phyloP scores from a whole-genome alignment of 2,797 vertebrate genomes.

The Synaphobranchus kaupii region DNA sequence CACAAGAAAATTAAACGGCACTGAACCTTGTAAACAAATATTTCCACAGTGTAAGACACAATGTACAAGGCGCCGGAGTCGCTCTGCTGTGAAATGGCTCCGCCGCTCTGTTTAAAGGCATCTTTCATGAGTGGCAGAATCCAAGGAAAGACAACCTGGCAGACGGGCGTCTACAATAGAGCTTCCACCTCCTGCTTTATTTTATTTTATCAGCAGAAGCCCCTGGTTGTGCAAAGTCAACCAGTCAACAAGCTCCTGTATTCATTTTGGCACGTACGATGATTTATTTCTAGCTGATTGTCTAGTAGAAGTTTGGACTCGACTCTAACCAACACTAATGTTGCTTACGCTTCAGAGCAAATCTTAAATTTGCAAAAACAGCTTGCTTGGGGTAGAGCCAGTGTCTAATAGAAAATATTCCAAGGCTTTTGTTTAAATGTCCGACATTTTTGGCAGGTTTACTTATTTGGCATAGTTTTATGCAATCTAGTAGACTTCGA shows the following conservation, averaged over 20 bases:
- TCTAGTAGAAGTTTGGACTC: neutral
- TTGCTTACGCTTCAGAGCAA: neutral
- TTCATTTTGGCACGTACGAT: neutral
- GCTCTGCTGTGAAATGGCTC: constrained; percentile 65
- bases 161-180: constrained; percentile 20
- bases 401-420: neutral
- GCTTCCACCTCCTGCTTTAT: neutral
- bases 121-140: constrained; percentile 55
- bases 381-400: neutral
- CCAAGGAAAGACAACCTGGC: constrained; percentile 18
- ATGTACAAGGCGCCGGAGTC: constrained; percentile 52
- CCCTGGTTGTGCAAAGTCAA: neutral
- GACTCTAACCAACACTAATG: neutral
- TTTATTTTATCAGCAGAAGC: neutral
- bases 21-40: constrained; percentile 76
- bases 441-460: neutral
- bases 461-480: neutral
- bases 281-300: neutral
- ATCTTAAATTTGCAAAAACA: neutral
- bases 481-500: neutral
- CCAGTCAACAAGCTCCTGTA: neutral
- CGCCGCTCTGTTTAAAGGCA: constrained; percentile 37
- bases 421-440: neutral
- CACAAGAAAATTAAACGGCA: constrained; percentile 70
- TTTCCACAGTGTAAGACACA: constrained; percentile 70